Base-by-base conservation (phyloP, 2,888 invertebrate species). In the Iselma pallidipennis region DNA sequence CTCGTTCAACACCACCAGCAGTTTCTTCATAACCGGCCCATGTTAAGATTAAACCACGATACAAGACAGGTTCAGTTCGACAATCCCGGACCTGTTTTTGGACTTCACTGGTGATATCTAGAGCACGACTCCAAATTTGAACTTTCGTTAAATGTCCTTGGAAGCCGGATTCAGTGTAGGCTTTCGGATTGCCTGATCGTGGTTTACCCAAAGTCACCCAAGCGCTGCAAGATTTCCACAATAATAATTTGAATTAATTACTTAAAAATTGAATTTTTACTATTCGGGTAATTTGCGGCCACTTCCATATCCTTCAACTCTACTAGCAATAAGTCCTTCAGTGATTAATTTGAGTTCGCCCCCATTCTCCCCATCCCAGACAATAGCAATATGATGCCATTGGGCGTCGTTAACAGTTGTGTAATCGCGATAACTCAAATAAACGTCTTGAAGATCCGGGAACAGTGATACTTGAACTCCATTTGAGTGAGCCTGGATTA, bases 1-100 rank as follows among this genome's bases (percentile, higher is more conserved):
- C 89, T 75, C 95, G 86, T 82, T 96, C 96, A 14, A 96, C 95
- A 28, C 95, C 95, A 57, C 96, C 96, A 23, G 88, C 82, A 2
- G 92, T 89, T 67, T 92, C 90, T 78, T 96, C 95, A 78, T 96
- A 98, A 21, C 96, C 96, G 29, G 94, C 91, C 95, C 97, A 98
- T 23, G 95, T 95, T 0, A 96, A 84, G 2, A 94, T 88, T 5
- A 98, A 83, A 2, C 91, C 92, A 72, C 89, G 88, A 80, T 94
- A 95, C 3, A 96, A 84, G 0, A 96, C 95, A 1, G 96, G 95
- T 73, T 96, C 95, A 3, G 94, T 94, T 73, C 95, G 88, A 76
- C 96, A 96, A 74, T 95, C 95, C 25, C 95, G 87, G 0, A 95
- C 95, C 87, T 96, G 95, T 78, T 94, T 94, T 72, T 96, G 96